A percentile compares a stretch with the other conserved stretches of the same genome.
Evolutionary conservation across 2,888 invertebrate species (phyloP).

Genomic region (Morpho achilles): DNA sequence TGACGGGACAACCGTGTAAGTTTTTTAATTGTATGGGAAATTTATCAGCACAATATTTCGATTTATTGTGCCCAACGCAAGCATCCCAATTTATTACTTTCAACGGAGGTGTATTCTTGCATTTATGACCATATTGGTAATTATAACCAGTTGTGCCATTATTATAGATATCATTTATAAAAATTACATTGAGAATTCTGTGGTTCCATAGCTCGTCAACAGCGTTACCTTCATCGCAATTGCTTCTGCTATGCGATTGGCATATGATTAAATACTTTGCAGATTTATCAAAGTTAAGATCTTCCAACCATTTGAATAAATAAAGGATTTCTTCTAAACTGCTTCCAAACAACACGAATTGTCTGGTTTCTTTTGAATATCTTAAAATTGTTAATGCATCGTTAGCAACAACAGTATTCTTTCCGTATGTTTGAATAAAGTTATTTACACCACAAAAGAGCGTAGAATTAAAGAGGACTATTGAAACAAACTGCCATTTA

Average conservation of each 20-base stretch:
- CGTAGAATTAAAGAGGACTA: conserved; percentile 51
- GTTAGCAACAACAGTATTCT: conserved; percentile 42
- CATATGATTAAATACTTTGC: conserved; percentile 57
- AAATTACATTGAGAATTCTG: conserved; percentile 52
- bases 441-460: conserved; percentile 40
- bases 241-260: conserved; percentile 33
- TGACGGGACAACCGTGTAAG: conserved; percentile 48
- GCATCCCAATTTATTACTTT: conserved; percentile 33
- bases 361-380: conserved; percentile 31
- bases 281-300: conserved; percentile 48
- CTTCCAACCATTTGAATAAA: conserved; percentile 42
- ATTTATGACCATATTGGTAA: conserved; percentile 45
- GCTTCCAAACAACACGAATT: conserved; percentile 50
- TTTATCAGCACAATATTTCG: conserved; percentile 31
- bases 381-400: conserved; percentile 28
- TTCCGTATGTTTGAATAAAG: conserved; percentile 45
- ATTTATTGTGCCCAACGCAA: conserved; percentile 24
- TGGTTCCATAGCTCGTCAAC: conserved; percentile 47
- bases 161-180: conserved; percentile 36
- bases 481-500: conserved; percentile 48
- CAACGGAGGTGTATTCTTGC: conserved; percentile 41
- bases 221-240: conserved; percentile 48
- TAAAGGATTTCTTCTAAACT: conserved; percentile 37
- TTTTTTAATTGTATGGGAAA: conserved; percentile 50
- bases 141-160: conserved; percentile 41